phyloP scores from a whole-genome alignment of 2,888 invertebrate genomes.

The Epirrita christyi region DNA sequence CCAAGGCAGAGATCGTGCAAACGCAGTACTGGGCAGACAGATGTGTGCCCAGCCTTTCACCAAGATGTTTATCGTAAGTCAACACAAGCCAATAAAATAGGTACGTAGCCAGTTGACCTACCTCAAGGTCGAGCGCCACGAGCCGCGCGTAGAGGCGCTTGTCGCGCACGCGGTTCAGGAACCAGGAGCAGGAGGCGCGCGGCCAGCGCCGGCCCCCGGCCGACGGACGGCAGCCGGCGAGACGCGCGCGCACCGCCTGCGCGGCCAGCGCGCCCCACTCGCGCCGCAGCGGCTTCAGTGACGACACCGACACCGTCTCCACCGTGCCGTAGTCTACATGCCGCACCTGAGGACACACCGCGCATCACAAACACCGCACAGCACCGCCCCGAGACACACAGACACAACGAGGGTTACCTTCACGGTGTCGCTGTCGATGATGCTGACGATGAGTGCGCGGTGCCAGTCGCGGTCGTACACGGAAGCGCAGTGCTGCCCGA shows the following conservation, averaged over 20 bases:
- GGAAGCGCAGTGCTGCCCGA: constrained; percentile 77
- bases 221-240: constrained; percentile 73
- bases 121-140: constrained; percentile 48
- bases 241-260: constrained; percentile 80
- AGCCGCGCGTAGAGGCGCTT: constrained; percentile 68
- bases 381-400: background rate
- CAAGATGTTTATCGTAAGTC: too few relatives aligned
- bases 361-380: background rate
- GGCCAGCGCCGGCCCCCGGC: constrained; percentile 74
- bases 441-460: constrained; percentile 74
- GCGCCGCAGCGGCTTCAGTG: constrained; percentile 65
- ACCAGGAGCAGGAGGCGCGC: constrained; percentile 62
- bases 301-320: constrained; percentile 50
- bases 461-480: constrained; percentile 79
- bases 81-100: too few relatives aligned
- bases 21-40: too few relatives aligned
- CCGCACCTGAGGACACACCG: constrained; percentile 68
- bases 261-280: constrained; percentile 71
- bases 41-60: too few relatives aligned
- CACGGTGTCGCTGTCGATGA: constrained; percentile 69
- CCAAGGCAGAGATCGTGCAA: too few relatives aligned
- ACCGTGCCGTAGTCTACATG: constrained; percentile 86
- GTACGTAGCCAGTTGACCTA: too few relatives aligned
- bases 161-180: constrained; percentile 65
- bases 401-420: constrained; percentile 54